Evolutionary conservation across 2,797 vertebrate species (phyloP), one percentile per base, ranked within the genome.

Genomic region (Lepilemur septentrionalis): DNA sequence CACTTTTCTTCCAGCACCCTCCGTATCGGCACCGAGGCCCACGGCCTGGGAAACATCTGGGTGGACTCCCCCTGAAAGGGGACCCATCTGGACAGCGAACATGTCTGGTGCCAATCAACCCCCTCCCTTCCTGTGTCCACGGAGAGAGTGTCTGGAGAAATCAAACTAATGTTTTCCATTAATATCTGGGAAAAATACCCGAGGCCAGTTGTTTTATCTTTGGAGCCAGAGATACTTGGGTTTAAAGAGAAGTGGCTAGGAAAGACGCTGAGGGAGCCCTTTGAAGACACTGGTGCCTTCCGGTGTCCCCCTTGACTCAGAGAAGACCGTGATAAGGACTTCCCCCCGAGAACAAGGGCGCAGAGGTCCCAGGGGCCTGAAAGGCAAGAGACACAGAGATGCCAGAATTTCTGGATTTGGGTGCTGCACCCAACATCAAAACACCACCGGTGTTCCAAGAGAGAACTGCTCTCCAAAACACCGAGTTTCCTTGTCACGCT

Each of bases 101-200:
- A 52, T 87, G 84, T 78, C 67, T n/a, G 73, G 22, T 55, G 67
- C 61, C 65, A 87, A n/a, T 17, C 35, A 52, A 32, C 18, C 23
- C 7, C 14, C 23, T 82, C 82, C 72, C 35, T 83, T 93, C 63
- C 41, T 78, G 20, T 52, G 90, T 78, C 76, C 89, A 38, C 0
- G 25, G 72, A 85, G 10, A 65, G n/a, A 81, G 25, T 20, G 50
- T 83, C 83, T 96, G 41, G 43, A 92, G 67, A 95, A 93, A 84
- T 70, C 28, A 78, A 91, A 91, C 22, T 35, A 55, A 65, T 67
- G 79, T 90, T 92, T 90, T 89, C 17, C 89, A 89, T 67, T 91
- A 93, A 57, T 63, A 79, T 57, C 82, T 75, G 72, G 78, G 52
- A n/a, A 78, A 83, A 88, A 78, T 38, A 82, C 7, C n/a, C 5